Base-by-base conservation (phyloP, 2,888 invertebrate genomes). In the Odontomyia ornata region DNA sequence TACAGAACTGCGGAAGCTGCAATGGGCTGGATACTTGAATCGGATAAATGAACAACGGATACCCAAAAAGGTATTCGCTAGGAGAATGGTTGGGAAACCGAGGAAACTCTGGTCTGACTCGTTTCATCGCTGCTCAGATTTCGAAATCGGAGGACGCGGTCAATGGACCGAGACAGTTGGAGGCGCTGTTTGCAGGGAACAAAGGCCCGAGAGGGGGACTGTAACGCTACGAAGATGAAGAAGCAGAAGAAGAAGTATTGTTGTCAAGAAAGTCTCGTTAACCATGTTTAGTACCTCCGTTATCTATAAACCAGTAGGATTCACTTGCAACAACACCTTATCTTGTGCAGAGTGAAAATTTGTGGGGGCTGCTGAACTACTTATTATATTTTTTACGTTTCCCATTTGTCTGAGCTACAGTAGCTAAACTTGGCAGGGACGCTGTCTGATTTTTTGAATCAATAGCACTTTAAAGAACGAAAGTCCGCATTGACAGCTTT, bases 181-280 rank as follows among this genome's bases (percentile, higher is more conserved):
- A n/a, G n/a, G n/a, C n/a, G n/a, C n/a, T n/a, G n/a, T n/a, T n/a
- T n/a, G n/a, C n/a, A n/a, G n/a, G n/a, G n/a, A n/a, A n/a, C n/a
- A n/a, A n/a, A n/a, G n/a, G n/a, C n/a, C n/a, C n/a, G n/a, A n/a
- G n/a, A n/a, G n/a, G n/a, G n/a, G n/a, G n/a, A n/a, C n/a, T n/a
- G n/a, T n/a, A n/a, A n/a, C n/a, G n/a, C n/a, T n/a, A n/a, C n/a
- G n/a, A n/a, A n/a, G n/a, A n/a, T n/a, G n/a, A n/a, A n/a, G n/a
- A n/a, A n/a, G n/a, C n/a, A n/a, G n/a, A n/a, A n/a, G 93, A 82
- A 95, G 93, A 25, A 93, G 81, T 15, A 77, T 91, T 75, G 93
- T 90, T 1, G 93, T 89, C 79, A 94, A 86, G 28, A 94, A 89
- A 72, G 93, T 90, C 18, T 91, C 91, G 85, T 88, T 90, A 52